A percentile compares a stretch with the other conserved stretches of the same genome.
phyloP scores from a whole-genome alignment of 2,113 vertebrate genomes.

The Calyptomena viridis region DNA sequence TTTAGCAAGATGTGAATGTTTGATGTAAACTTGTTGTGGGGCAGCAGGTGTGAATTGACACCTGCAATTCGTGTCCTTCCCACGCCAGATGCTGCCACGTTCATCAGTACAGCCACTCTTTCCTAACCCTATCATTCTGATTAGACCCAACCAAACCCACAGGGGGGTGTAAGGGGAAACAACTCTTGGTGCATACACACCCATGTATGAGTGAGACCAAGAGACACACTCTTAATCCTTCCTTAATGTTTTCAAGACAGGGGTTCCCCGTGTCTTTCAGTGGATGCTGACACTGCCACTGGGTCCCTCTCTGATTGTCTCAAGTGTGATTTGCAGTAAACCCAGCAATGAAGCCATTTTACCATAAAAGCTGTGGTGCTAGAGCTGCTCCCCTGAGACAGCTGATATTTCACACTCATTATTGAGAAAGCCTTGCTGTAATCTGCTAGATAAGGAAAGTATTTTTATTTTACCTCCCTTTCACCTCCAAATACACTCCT shows the following conservation, averaged over 20 bases:
- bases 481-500: background rate
- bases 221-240: background rate
- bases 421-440: background rate
- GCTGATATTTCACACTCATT: background rate
- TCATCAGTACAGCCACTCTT: background rate
- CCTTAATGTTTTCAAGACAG: background rate
- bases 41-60: background rate
- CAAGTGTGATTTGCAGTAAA: background rate
- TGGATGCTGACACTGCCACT: rapidly evolving
- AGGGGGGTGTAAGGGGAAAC: background rate
- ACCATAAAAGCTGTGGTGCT: background rate
- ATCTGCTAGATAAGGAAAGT: conserved; percentile 37
- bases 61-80: background rate
- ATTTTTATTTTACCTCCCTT: conserved; percentile 29
- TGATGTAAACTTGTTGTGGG: background rate
- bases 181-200: background rate
- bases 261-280: background rate
- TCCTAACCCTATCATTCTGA: background rate
- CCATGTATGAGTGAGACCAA: too few relatives aligned
- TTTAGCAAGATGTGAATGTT: background rate
- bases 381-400: background rate
- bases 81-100: rapidly evolving
- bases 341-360: background rate
- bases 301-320: background rate
- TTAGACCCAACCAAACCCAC: background rate